Evolutionary conservation across 2,797 vertebrate genomes (phyloP).

Genomic region (Tenualosa ilisha): DNA sequence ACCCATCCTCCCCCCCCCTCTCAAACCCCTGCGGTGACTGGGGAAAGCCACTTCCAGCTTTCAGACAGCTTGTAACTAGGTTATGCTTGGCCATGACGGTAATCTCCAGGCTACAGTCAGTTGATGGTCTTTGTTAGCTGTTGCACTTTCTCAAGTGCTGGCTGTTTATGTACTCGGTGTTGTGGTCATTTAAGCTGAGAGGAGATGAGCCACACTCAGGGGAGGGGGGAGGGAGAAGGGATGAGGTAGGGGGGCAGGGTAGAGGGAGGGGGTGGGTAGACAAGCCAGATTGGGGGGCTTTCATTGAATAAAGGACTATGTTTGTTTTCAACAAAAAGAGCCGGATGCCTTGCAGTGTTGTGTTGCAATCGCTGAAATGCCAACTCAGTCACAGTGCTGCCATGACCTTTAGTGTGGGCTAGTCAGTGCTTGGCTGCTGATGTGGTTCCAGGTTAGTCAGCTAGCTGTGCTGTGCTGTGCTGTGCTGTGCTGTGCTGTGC

Average conservation of each 20-base stretch:
- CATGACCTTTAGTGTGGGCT: slow-evolving; percentile 5
- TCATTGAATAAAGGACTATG: background rate
- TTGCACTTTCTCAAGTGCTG: background rate
- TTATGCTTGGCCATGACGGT: background rate
- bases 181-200: background rate
- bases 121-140: background rate
- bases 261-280: background rate
- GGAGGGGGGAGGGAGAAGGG: too few relatives aligned
- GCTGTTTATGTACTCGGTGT: background rate
- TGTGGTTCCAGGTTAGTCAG: background rate
- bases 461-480: background rate
- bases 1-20: background rate
- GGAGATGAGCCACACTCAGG: background rate
- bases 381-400: slow-evolving; percentile 5
- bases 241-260: too few relatives aligned
- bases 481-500: background rate
- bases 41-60: background rate
- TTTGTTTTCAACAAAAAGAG: background rate
- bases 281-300: background rate
- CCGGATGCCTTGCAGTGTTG: background rate
- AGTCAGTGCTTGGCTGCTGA: background rate
- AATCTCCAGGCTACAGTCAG: background rate
- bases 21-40: background rate
- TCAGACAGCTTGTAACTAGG: slow-evolving; percentile 20
- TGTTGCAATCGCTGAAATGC: background rate